Conservation (phyloP, 2,888 invertebrate species). For the Orthosia gracilis region DNA sequence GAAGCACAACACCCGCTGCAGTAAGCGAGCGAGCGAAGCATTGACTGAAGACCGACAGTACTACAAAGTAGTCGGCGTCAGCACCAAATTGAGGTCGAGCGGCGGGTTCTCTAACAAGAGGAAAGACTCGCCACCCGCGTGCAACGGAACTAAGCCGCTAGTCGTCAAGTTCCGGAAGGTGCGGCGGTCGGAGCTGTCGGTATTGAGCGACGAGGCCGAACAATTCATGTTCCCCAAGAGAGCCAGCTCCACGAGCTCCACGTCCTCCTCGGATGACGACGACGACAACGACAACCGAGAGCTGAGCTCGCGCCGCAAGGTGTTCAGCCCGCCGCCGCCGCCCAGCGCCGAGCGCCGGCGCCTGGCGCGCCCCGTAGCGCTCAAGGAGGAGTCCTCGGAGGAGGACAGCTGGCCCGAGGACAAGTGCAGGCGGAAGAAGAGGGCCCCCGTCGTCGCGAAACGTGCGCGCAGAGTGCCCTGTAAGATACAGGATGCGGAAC, state of each 20-base stretch:
- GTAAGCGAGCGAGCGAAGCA: conserved; percentile 73
- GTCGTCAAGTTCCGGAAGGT: conserved; percentile 95
- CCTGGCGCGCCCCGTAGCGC: conserved; percentile 83
- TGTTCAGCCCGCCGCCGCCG: conserved; percentile 72
- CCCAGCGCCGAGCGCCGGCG: conserved; percentile 80
- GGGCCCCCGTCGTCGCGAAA: conserved; percentile 72
- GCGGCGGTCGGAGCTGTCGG: conserved; percentile 93
- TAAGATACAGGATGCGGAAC: conserved; percentile 50
- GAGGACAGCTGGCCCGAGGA: conserved; percentile 87
- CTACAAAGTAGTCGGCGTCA: conserved; percentile 94
- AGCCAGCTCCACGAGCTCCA: conserved; percentile 90
- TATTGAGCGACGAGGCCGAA: conserved; percentile 96
- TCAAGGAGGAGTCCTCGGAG: conserved; percentile 88
- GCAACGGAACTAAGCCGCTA: conserved; percentile 90
- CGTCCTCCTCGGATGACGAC: conserved; percentile 90
- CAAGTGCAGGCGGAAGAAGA: conserved; percentile 77
- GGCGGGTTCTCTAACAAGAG: conserved; percentile 82
- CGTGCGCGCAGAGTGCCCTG: conserved; percentile 70
- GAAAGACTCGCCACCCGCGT: conserved; percentile 86
- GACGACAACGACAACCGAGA: conserved; percentile 91
- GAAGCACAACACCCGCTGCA: conserved; percentile 82
- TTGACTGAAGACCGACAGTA: conserved; percentile 88
- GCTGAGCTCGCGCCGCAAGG: conserved; percentile 84
- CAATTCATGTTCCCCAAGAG: conserved; percentile 96
- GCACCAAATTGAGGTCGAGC: conserved; percentile 93